phyloP scores from a whole-genome alignment of 2,113 vertebrate genomes.

The Dicrurus megarhynchus region DNA sequence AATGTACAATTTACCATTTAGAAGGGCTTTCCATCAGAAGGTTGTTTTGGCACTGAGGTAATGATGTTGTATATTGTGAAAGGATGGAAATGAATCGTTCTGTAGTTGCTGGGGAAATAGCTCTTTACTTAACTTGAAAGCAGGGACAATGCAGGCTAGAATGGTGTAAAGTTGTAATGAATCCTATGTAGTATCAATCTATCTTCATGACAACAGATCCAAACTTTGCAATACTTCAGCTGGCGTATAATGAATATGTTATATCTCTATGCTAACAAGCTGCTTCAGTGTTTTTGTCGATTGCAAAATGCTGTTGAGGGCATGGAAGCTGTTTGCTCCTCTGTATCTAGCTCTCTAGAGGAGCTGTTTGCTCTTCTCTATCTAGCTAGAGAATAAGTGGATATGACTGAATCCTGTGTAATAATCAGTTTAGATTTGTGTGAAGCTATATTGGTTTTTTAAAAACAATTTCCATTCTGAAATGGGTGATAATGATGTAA shows the following conservation, averaged over 20 bases:
- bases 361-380: not conserved
- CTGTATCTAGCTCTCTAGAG: no score
- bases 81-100: constrained; percentile 2
- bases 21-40: constrained; percentile 8
- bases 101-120: constrained; percentile 1
- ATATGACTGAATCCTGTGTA: not conserved
- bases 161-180: not conserved
- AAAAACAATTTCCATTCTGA: constrained; percentile 9
- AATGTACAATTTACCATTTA: not conserved
- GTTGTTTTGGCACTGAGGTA: constrained; percentile 16
- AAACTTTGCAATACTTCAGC: not conserved
- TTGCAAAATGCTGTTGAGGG: not conserved
- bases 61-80: constrained; percentile 6
- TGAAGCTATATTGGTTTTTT: not conserved
- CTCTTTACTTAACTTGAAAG: constrained; percentile 5
- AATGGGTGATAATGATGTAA: not conserved
- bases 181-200: not conserved
- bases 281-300: not conserved
- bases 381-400: not conserved
- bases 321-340: not conserved
- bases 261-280: not conserved
- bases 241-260: not conserved
- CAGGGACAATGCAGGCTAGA: not conserved
- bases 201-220: constrained; percentile 17
- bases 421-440: not conserved